phyloP scores from a whole-genome alignment of 2,113 vertebrate genomes.

The Charina bottae region DNA sequence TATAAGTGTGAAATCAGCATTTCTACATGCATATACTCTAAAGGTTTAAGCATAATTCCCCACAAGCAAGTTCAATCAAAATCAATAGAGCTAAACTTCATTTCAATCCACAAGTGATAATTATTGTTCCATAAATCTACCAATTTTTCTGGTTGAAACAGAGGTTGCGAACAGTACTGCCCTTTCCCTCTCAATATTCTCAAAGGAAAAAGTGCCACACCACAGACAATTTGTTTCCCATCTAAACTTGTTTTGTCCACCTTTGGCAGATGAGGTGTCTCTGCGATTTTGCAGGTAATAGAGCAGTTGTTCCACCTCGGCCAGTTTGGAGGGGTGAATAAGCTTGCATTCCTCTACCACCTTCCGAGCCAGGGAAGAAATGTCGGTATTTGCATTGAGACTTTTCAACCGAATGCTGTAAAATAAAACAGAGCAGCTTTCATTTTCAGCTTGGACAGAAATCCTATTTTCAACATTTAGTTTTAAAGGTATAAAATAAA shows the following conservation, averaged over 20 bases:
- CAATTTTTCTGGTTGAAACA: conserved; percentile 12
- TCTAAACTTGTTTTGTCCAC: conserved; percentile 48
- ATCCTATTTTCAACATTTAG: neutral
- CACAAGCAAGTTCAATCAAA: neutral
- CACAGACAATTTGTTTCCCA: neutral
- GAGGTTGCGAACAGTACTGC: neutral
- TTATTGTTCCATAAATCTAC: neutral
- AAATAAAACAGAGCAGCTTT: conserved; percentile 35
- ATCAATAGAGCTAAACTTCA: neutral
- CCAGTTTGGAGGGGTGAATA: conserved; percentile 88
- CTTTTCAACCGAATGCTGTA: conserved; percentile 95
- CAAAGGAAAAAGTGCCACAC: neutral
- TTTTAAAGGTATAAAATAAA: neutral
- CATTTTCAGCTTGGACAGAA: neutral
- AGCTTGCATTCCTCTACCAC: conserved; percentile 97
- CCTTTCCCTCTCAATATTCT: neutral
- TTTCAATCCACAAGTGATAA: neutral
- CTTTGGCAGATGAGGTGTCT: conserved; percentile 75
- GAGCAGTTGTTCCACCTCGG: conserved; percentile 92
- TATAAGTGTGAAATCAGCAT: neutral
- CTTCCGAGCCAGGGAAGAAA: conserved; percentile 89
- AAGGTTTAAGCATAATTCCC: neutral
- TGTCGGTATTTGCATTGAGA: conserved; percentile 90
- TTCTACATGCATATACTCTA: neutral
- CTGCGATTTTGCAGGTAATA: conserved; percentile 95